phyloP scores from a whole-genome alignment of 2,113 vertebrate species.

The Mellivora capensis region DNA sequence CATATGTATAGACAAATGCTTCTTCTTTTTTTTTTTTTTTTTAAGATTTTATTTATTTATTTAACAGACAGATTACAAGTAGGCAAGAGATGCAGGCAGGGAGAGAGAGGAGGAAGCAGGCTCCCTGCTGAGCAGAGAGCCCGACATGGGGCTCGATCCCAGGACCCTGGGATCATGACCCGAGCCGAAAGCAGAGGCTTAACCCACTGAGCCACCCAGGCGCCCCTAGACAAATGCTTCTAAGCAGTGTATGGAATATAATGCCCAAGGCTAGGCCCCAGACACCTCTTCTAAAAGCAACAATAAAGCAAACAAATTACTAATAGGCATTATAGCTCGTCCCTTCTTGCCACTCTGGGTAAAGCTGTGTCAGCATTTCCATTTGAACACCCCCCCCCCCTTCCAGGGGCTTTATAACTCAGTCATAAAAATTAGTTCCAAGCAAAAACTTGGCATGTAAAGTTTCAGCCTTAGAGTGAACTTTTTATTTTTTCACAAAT shows the following conservation, averaged over 20 bases:
- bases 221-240: slow-evolving; percentile 82
- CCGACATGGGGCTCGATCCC: too few relatives aligned
- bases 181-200: too few relatives aligned
- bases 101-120: too few relatives aligned
- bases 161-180: too few relatives aligned
- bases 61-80: too few relatives aligned
- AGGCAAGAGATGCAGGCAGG: too few relatives aligned
- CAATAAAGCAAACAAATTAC: slow-evolving; percentile 82
- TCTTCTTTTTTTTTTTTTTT: too few relatives aligned
- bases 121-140: too few relatives aligned
- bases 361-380: slow-evolving; percentile 79
- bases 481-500: slow-evolving; percentile 64
- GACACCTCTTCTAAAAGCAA: slow-evolving; percentile 82
- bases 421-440: slow-evolving; percentile 79
- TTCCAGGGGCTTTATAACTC: slow-evolving; percentile 76
- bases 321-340: slow-evolving; percentile 43
- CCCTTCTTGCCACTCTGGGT: slow-evolving; percentile 60
- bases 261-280: slow-evolving; percentile 80
- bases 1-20: slow-evolving; percentile 80
- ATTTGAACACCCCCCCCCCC: slow-evolving; percentile 33
- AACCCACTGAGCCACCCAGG: too few relatives aligned
- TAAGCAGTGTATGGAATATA: slow-evolving; percentile 67
- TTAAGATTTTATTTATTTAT: too few relatives aligned
- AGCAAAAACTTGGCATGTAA: slow-evolving; percentile 74
- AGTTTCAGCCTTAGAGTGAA: slow-evolving; percentile 69